Base-by-base conservation (phyloP, 2,888 invertebrate genomes). In the Myathropa florea region DNA sequence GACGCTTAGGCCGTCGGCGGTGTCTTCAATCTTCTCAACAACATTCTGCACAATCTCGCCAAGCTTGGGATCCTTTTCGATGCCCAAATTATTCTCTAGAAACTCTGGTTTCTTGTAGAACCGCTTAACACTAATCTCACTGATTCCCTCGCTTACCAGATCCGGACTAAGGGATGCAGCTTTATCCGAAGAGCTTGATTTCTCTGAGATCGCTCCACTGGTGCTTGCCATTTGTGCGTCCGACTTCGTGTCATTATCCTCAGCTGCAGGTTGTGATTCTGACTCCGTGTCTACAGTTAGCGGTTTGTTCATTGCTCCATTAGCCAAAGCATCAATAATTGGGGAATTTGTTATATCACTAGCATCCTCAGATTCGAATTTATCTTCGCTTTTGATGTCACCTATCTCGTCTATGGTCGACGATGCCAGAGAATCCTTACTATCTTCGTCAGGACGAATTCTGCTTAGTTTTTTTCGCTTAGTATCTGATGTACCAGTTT, bases 21-120 rank as follows among this genome's bases (percentile, higher is more conserved):
- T 12, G 1, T 88, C 87, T 7, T 82, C 83, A n/a, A 61, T 64
- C n/a, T 76, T 83, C 0, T 76, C 82, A 10, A 59, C 61, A 0
- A 33, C 79, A 55, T 84, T 91, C 83, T 93, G 93, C 0, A 93
- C 92, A 75, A 93, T 92, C 85, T 92, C 93, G 6, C 93, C 92
- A 53, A 93, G 79, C 82, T 93, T 92, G 0, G 93, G 93, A 89
- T 93, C 93, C 81, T 93, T 91, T 76, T 93, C 93, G 64, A 93
- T 93, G 26, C 93, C 93, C 76, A 92, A 88, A 86, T 93, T 93
- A 79, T 93, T 93, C 86, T 92, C 93, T 26, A 93, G 86, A 78
- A 93, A 93, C 80, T 92, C 91, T 4, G 93, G 92, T 80, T 93
- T 92, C 83, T 93, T 93, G 78, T 93, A 93, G 77, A 93, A 93